Conservation (phyloP, 2,113 vertebrate genomes). For the Macquaria ambigua region DNA sequence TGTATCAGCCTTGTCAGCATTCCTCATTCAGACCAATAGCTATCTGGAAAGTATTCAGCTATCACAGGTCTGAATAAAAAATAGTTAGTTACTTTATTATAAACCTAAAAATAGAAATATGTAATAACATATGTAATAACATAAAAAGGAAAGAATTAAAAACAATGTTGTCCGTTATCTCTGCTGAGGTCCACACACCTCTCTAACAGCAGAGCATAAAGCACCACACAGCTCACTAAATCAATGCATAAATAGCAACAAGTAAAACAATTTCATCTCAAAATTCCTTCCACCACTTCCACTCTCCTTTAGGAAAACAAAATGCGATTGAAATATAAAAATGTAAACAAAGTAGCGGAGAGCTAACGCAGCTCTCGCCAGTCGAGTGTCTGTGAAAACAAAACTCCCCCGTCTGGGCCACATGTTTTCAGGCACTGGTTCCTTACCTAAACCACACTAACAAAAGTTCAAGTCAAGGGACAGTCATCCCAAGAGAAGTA, state of each 20-base stretch:
- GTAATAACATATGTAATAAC: too few relatives aligned
- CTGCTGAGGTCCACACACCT: background rate
- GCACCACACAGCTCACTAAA: background rate
- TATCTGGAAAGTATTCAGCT: background rate
- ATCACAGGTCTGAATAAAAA: background rate
- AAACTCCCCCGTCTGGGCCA: background rate
- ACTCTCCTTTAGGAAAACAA: background rate
- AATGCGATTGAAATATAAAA: slow-evolving; percentile 35
- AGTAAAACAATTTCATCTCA: background rate
- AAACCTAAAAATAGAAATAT: slow-evolving; percentile 9
- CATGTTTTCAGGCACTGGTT: slow-evolving; percentile 52
- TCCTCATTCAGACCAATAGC: background rate
- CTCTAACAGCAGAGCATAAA: background rate
- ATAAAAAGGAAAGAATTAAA: background rate
- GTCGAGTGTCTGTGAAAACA: slow-evolving; percentile 10
- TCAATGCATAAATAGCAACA: slow-evolving; percentile 41
- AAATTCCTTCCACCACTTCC: background rate
- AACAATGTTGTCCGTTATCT: background rate
- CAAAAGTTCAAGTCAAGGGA: background rate
- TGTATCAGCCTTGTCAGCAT: background rate
- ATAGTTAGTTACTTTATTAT: background rate
- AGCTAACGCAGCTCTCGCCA: background rate
- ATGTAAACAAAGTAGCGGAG: slow-evolving; percentile 57
- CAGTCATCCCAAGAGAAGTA: too few relatives aligned
- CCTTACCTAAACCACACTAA: slow-evolving; percentile 3